A percentile compares a stretch with the other conserved stretches of the same genome.
phyloP scores from a whole-genome alignment of 2,797 vertebrate genomes.

The Emydoidea blandingii region DNA sequence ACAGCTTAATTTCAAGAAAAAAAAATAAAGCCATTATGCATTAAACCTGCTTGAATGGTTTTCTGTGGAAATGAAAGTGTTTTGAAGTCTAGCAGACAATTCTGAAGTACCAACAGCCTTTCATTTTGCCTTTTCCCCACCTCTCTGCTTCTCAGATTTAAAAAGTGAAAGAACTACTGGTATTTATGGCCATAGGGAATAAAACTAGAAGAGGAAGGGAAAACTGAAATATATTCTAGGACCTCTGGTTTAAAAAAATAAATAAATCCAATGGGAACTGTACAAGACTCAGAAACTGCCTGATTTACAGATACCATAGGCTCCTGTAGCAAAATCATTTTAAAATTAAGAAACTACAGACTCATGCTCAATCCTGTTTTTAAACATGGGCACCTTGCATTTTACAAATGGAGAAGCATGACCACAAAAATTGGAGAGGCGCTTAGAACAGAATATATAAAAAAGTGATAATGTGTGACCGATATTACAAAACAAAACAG shows the following conservation, averaged over 20 bases:
- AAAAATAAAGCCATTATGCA: neutral
- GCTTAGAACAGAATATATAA: neutral
- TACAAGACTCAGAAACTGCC: neutral
- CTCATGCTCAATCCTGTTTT: neutral
- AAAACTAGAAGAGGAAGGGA: neutral
- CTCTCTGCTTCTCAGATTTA: constrained; percentile 4
- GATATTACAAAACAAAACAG: neutral
- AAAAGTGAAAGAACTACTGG: neutral
- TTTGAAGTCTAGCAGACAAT: neutral
- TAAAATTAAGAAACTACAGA: neutral
- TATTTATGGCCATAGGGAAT: neutral
- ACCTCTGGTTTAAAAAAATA: neutral
- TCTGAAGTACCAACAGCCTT: neutral
- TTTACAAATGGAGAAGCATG: neutral
- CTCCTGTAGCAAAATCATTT: constrained; percentile 23
- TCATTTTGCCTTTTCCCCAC: neutral
- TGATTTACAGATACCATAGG: constrained; percentile 2
- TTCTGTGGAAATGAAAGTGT: neutral
- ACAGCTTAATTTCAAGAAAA: neutral
- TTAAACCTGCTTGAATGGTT: neutral
- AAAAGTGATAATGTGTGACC: neutral
- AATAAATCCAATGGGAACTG: neutral
- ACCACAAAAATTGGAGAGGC: neutral
- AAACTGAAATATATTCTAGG: neutral
- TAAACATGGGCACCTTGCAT: neutral